These are phyloP conservation scores for Gonioctena quinquepunctata DNA, from an alignment of 1,140 invertebrate species.

Conservation along the genomic window DNA sequence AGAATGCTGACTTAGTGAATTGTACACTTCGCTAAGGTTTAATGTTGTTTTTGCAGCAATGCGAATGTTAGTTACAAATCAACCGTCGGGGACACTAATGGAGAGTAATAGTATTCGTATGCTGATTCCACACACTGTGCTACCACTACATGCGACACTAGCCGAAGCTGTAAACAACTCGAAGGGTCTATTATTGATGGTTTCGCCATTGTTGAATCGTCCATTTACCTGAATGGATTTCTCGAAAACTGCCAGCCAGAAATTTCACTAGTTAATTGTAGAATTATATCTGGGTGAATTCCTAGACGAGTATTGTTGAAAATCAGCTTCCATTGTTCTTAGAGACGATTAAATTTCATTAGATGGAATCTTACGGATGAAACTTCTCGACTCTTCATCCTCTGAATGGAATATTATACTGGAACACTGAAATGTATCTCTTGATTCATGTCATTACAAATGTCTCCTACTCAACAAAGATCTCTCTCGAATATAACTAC, in stretches of 20 bases:
- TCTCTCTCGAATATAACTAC: too few species aligned
- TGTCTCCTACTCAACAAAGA: too few species aligned
- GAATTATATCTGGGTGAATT: too few species aligned
- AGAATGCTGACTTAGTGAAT: conserved; percentile 28
- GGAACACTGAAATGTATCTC: too few species aligned
- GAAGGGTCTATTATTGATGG: conserved; percentile 37
- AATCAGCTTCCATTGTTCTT: too few species aligned
- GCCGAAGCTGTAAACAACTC: conserved; percentile 39
- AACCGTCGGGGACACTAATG: conserved; percentile 48
- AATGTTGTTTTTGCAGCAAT: conserved; percentile 45
- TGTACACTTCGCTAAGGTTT: conserved; percentile 33
- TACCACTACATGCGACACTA: conserved; percentile 41
- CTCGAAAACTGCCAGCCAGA: background rate
- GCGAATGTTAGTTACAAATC: conserved; percentile 48
- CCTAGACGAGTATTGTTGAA: too few species aligned
- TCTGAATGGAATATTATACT: too few species aligned
- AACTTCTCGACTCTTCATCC: too few species aligned
- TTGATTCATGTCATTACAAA: too few species aligned
- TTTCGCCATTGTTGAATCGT: conserved; percentile 29
- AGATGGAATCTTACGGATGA: too few species aligned
- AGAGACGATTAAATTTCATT: too few species aligned
- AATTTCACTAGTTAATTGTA: too few species aligned
- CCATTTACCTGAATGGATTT: conserved; percentile 37
- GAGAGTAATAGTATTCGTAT: conserved; percentile 51
- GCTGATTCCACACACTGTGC: conserved; percentile 48